These are phyloP conservation scores for Alloplasta piceator DNA, from an alignment of 2,888 invertebrate species.

Conservation along the genomic window DNA sequence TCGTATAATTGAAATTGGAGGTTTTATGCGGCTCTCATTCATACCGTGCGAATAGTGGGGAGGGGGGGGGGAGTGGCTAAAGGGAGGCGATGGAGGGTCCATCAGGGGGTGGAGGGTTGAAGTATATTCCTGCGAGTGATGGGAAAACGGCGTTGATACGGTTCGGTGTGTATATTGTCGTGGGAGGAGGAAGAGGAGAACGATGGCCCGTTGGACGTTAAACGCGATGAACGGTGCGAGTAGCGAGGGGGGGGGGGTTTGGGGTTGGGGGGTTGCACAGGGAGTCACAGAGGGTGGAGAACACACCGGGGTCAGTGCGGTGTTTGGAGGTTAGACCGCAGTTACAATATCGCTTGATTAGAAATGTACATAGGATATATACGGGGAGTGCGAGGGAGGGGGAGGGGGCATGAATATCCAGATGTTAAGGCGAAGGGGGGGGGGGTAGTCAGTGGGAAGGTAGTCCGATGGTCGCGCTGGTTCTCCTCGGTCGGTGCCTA, in stretches of 20 bases:
- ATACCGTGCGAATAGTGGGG: slow-evolving; percentile 43
- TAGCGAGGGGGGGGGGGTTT: too few species aligned
- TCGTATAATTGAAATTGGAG: slow-evolving; percentile 47
- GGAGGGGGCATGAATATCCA: slow-evolving; percentile 80
- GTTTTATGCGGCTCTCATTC: slow-evolving; percentile 44
- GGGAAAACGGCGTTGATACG: slow-evolving; percentile 54
- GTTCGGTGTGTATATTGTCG: slow-evolving; percentile 18
- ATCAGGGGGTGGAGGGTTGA: slow-evolving; percentile 30
- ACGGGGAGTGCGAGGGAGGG: slow-evolving; percentile 58
- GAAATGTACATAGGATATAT: slow-evolving; percentile 84
- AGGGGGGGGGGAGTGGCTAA: too few species aligned
- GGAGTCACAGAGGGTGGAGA: slow-evolving; percentile 55
- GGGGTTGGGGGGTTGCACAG: slow-evolving; percentile 65
- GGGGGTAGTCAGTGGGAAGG: slow-evolving; percentile 74
- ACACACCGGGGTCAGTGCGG: slow-evolving; percentile 76
- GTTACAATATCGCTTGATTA: slow-evolving; percentile 84
- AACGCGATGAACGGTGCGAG: slow-evolving; percentile 49
- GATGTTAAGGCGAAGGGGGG: slow-evolving; percentile 67
- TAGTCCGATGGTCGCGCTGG: slow-evolving; percentile 67
- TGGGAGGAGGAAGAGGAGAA: slow-evolving; percentile 44
- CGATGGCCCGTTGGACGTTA: slow-evolving; percentile 58
- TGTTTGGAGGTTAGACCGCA: slow-evolving; percentile 84
- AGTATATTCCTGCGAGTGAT: slow-evolving; percentile 49
- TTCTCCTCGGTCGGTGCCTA: slow-evolving; percentile 79
- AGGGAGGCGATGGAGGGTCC: slow-evolving; percentile 3